phyloP scores from a whole-genome alignment of 1,140 invertebrate species.

The Achatina immaculata region DNA sequence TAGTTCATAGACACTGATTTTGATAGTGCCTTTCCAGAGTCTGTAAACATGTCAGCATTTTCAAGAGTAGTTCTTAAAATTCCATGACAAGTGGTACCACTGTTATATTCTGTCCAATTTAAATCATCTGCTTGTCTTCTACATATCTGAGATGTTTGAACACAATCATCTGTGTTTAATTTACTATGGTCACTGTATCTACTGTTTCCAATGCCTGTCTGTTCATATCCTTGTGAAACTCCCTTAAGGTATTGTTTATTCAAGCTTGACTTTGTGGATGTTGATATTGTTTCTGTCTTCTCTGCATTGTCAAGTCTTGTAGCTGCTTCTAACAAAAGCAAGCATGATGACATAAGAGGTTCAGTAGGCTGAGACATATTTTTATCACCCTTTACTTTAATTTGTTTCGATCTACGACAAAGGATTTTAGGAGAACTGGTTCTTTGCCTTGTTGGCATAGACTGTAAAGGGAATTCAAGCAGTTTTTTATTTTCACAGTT shows the following conservation, averaged over 20 bases:
- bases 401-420: slow-evolving; percentile 9
- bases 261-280: neutral
- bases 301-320: slow-evolving; percentile 38
- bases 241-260: neutral
- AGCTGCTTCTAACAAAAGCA: slow-evolving; percentile 33
- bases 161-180: neutral
- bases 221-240: neutral
- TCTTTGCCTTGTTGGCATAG: neutral
- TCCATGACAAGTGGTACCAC: neutral
- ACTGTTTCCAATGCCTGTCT: neutral
- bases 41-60: neutral
- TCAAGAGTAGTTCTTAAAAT: slow-evolving; percentile 25
- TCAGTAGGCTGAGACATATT: slow-evolving; percentile 4
- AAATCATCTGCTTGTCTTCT: neutral
- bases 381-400: neutral
- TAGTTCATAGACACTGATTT: neutral
- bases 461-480: neutral
- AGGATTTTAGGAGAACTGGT: slow-evolving; percentile 23
- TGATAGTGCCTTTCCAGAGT: neutral
- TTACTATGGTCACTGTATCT: neutral
- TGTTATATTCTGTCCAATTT: neutral
- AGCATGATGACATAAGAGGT: slow-evolving; percentile 38
- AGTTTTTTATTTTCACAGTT: neutral
- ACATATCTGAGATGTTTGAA: neutral
- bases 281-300: neutral